Conservation (phyloP, 1,140 invertebrate genomes). For the Diabrotica virgifera region DNA sequence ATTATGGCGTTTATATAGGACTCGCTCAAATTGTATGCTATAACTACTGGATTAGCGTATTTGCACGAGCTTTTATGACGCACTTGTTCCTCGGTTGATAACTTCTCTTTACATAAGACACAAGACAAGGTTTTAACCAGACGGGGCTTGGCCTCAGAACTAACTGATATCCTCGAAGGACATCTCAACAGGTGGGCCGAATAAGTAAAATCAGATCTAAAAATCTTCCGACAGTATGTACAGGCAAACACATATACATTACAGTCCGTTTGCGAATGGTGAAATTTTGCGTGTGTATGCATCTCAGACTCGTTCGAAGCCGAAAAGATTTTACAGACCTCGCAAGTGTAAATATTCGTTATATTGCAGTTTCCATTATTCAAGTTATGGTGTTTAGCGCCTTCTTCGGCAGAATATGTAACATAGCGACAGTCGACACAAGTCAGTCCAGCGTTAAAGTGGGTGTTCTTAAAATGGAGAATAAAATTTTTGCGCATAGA, state of each 20-base stretch:
- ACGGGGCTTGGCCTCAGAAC: no score
- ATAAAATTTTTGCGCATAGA: constrained; percentile 48
- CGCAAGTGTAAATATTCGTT: constrained; percentile 35
- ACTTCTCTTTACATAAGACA: constrained; percentile 34
- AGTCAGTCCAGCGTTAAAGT: neutral
- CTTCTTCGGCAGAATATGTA: neutral
- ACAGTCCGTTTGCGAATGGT: neutral
- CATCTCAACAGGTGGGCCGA: constrained; percentile 33
- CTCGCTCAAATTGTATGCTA: constrained; percentile 19
- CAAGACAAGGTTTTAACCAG: constrained; percentile 15
- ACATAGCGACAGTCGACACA: neutral
- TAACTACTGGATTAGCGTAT: constrained; percentile 29
- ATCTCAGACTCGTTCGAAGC: constrained; percentile 21
- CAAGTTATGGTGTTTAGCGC: neutral
- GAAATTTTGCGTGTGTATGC: constrained; percentile 26
- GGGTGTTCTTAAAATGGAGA: constrained; percentile 43
- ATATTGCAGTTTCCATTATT: constrained; percentile 18
- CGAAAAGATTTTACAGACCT: constrained; percentile 22
- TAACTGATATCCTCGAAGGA: neutral
- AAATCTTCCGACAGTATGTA: constrained; percentile 39
- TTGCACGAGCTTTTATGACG: constrained; percentile 28
- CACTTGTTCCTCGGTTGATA: constrained; percentile 18
- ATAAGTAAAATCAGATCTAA: constrained; percentile 37
- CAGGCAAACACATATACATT: constrained; percentile 39
- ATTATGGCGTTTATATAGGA: neutral